Percentiles rank a stretch among this genome's conserved stretches.
These are phyloP conservation scores for Pararge aegeria DNA, from an alignment of 1,140 invertebrate species.

Conservation along the genomic window DNA sequence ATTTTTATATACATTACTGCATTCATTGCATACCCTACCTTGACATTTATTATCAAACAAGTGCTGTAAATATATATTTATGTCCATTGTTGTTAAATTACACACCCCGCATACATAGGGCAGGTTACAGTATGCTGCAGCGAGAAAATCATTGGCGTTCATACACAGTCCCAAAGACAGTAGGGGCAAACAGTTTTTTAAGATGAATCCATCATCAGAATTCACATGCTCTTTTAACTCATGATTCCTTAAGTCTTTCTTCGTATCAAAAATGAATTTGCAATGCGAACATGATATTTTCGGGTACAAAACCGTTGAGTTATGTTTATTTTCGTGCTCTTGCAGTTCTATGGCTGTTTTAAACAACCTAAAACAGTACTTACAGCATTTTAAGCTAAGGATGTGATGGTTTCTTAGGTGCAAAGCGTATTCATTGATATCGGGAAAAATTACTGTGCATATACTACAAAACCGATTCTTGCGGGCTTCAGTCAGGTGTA, in stretches of 20 bases:
- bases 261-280: conserved; percentile 28
- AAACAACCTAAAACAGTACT: conserved; percentile 47
- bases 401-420: conserved; percentile 53
- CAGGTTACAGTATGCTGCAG: conserved; percentile 17
- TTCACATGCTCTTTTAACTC: conserved; percentile 39
- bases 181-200: conserved; percentile 36
- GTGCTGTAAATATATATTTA: conserved; percentile 45
- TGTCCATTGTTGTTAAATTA: conserved; percentile 19
- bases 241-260: conserved; percentile 41
- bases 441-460: conserved; percentile 33
- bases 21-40: conserved; percentile 42
- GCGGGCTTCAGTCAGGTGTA: conserved; percentile 36
- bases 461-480: conserved; percentile 37
- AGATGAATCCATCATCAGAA: conserved; percentile 38
- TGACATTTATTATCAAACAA: conserved; percentile 37
- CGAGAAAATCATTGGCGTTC: conserved; percentile 38
- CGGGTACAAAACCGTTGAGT: background rate
- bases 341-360: conserved; percentile 14
- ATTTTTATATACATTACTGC: conserved; percentile 38
- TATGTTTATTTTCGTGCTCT: conserved; percentile 51
- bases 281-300: conserved; percentile 50
- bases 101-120: conserved; percentile 40
- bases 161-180: conserved; percentile 53
- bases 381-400: conserved; percentile 34
- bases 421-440: conserved; percentile 36